Evolutionary conservation across 2,888 invertebrate genomes (phyloP).

Genomic region (Drosophila rellima): DNA sequence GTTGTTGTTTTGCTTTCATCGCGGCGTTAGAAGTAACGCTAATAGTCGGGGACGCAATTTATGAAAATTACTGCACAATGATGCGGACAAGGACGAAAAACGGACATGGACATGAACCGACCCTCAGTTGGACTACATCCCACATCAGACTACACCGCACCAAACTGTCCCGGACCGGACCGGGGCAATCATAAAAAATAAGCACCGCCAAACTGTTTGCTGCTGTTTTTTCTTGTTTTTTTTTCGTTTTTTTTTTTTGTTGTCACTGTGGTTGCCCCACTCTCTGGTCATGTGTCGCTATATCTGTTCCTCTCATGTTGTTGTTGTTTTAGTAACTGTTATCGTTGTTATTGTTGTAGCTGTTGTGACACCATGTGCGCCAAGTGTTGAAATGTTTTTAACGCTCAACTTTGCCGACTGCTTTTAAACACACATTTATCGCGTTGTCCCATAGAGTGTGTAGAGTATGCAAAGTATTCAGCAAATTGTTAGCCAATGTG

Average conservation of each 20-base stretch:
- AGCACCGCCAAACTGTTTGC: constrained; percentile 62
- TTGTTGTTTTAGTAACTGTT: constrained; percentile 42
- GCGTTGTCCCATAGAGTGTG: constrained; percentile 30
- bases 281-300: constrained; percentile 47
- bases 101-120: constrained; percentile 35
- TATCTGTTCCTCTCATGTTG: constrained; percentile 32
- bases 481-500: background rate
- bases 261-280: constrained; percentile 57
- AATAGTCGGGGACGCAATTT: constrained; percentile 80
- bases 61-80: constrained; percentile 80
- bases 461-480: background rate
- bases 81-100: constrained; percentile 61
- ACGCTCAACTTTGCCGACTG: constrained; percentile 78
- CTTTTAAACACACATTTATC: constrained; percentile 71
- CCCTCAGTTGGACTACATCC: constrained; percentile 5
- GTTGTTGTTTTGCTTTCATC: constrained; percentile 66
- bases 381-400: constrained; percentile 79
- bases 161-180: constrained; percentile 19
- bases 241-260: constrained; percentile 22
- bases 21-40: constrained; percentile 74
- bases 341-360: constrained; percentile 48
- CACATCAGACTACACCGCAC: background rate
- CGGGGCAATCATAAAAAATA: constrained; percentile 62
- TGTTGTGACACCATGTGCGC: constrained; percentile 80
- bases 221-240: constrained; percentile 37